Percentiles rank a stretch among this genome's conserved stretches.
Conservation (phyloP, 2,113 vertebrate genomes). For the Tautogolabrus adspersus region DNA sequence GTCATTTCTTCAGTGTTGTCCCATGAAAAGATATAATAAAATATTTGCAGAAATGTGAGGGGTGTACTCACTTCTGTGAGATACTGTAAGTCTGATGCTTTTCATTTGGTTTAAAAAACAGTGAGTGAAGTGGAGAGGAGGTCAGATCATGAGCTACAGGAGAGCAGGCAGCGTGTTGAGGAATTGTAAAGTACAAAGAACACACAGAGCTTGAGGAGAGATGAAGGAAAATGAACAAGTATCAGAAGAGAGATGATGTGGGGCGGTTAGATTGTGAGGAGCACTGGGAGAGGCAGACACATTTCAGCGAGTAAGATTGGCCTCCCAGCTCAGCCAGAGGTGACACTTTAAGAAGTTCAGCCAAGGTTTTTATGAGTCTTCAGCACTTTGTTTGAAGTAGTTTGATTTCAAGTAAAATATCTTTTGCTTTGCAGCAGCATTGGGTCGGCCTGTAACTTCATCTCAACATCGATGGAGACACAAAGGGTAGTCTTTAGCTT, state of each 20-base stretch:
- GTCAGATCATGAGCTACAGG: background rate
- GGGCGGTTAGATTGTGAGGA: constrained; percentile 14
- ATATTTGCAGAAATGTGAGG: too few species aligned
- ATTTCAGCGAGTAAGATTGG: constrained; percentile 4
- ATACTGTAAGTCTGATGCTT: background rate
- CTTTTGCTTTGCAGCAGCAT: background rate
- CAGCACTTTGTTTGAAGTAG: background rate
- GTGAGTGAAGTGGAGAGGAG: background rate
- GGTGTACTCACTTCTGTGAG: too few species aligned
- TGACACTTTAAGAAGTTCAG: constrained; percentile 14
- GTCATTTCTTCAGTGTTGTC: too few species aligned
- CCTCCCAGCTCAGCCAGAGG: background rate
- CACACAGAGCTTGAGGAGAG: background rate
- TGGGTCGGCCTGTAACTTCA: too few species aligned
- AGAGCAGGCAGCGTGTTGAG: too few species aligned
- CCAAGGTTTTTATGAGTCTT: background rate
- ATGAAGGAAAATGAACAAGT: constrained; percentile 28
- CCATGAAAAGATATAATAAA: too few species aligned
- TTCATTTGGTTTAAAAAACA: background rate
- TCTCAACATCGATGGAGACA: too few species aligned
- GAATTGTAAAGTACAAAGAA: background rate
- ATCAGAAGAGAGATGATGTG: constrained; percentile 27
- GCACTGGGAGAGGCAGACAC: background rate
- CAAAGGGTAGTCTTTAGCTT: too few species aligned
- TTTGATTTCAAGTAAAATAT: too few species aligned